phyloP scores from a whole-genome alignment of 1,140 invertebrate species.

The Drosophila murphyi region DNA sequence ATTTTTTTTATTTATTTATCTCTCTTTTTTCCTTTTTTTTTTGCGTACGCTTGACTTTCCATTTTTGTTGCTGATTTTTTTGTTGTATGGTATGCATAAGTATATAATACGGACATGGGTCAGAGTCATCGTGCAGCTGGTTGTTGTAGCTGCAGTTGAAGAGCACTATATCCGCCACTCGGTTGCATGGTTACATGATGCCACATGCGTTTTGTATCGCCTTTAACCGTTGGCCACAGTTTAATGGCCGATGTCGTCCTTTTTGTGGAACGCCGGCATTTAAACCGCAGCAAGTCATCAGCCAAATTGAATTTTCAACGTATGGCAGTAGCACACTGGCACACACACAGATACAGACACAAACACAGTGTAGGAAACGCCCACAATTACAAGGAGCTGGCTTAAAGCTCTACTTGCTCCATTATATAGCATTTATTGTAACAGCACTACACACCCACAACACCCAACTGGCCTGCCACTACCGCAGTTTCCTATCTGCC shows the following conservation, averaged over 20 bases:
- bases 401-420: constrained; percentile 50
- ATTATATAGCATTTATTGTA: constrained; percentile 31
- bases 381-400: constrained; percentile 33
- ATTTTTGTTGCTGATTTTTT: constrained; percentile 21
- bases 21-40: constrained; percentile 25
- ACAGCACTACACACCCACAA: constrained; percentile 7
- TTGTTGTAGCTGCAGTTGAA: not conserved
- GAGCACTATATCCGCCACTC: too few species aligned
- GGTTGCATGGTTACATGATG: constrained; percentile 4
- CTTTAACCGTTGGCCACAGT: constrained; percentile 55
- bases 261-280: constrained; percentile 68
- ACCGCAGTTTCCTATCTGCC: too few species aligned
- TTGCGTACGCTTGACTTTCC: constrained; percentile 11
- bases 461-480: not conserved
- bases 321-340: constrained; percentile 54
- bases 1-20: constrained; percentile 15
- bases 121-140: constrained; percentile 44
- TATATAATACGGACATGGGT: constrained; percentile 73
- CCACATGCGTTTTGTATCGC: constrained; percentile 39
- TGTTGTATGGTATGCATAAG: constrained; percentile 72
- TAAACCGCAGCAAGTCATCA: constrained; percentile 83
- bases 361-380: constrained; percentile 14
- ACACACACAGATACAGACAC: constrained; percentile 45
- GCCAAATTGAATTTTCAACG: constrained; percentile 84
- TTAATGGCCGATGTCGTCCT: constrained; percentile 74